phyloP scores from a whole-genome alignment of 1,140 invertebrate genomes.

The Ylistrum balloti region DNA sequence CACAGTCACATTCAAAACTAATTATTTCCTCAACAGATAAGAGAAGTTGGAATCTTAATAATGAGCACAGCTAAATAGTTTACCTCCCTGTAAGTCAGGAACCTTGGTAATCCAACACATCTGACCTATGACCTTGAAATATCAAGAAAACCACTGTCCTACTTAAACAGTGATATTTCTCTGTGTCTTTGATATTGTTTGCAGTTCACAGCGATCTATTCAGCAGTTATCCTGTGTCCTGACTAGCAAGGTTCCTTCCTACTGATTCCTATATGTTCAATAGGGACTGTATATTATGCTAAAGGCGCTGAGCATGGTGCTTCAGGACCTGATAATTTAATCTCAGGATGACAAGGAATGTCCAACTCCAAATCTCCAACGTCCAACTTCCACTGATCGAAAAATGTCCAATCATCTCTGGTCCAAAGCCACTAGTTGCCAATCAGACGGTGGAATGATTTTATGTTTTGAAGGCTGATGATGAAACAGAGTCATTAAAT shows the following conservation, averaged over 20 bases:
- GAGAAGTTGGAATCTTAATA: not conserved
- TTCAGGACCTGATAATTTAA: not conserved
- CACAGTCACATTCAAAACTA: not conserved
- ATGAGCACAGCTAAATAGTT: not conserved
- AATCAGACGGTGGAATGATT: not conserved
- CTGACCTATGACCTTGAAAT: not conserved
- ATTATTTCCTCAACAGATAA: not conserved
- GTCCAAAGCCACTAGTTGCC: no score
- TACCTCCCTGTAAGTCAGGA: not conserved
- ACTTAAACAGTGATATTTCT: no score
- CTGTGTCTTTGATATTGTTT: not conserved
- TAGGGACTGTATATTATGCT: slow-evolving; percentile 5
- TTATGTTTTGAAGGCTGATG: not conserved
- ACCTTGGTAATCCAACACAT: not conserved
- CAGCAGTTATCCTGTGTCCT: not conserved
- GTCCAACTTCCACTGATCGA: not conserved
- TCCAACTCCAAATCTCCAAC: not conserved
- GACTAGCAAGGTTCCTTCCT: not conserved
- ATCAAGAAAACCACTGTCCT: no score
- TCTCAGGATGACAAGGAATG: not conserved
- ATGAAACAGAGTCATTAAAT: not conserved
- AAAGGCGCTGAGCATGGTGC: not conserved
- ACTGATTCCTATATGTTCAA: not conserved
- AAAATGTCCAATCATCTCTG: not conserved
- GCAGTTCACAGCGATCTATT: not conserved